phyloP scores from a whole-genome alignment of 2,113 vertebrate species.

The Microtus montanus region DNA sequence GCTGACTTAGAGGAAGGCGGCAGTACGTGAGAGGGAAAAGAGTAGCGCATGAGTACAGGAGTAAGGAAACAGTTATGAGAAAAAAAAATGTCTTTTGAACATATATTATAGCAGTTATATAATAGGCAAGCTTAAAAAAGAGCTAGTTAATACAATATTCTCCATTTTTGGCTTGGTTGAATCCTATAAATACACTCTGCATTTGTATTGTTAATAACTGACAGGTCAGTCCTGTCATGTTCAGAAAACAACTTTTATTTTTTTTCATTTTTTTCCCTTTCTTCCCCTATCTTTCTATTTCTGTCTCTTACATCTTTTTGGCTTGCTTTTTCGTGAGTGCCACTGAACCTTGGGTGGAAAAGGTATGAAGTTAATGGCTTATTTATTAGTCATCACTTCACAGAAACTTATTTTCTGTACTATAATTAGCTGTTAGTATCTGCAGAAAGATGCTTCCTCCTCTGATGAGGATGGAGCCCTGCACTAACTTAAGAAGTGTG shows the following conservation, averaged over 20 bases:
- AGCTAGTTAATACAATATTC: neutral
- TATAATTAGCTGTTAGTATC: neutral
- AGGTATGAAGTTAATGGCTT: no score
- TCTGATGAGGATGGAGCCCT: neutral
- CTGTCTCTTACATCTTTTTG: no score
- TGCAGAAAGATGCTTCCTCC: neutral
- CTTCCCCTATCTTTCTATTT: no score
- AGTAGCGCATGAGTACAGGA: rapidly evolving
- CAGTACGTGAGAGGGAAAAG: neutral
- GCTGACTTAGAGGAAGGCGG: neutral
- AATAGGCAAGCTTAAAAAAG: neutral
- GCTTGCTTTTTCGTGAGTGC: neutral
- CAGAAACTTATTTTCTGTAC: neutral
- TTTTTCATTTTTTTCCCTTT: no score
- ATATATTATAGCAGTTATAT: neutral
- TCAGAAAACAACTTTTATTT: neutral
- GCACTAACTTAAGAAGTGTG: neutral
- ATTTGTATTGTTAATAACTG: neutral
- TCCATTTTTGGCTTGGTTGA: neutral
- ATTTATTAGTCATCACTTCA: neutral
- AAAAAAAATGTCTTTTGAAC: neutral
- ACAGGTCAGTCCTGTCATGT: neutral
- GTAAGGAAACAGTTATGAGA: neutral
- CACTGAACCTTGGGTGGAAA: neutral
- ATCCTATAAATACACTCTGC: neutral